These are phyloP conservation scores for Pluvianellus socialis DNA, from an alignment of 2,113 vertebrate genomes.

Conservation along the genomic window DNA sequence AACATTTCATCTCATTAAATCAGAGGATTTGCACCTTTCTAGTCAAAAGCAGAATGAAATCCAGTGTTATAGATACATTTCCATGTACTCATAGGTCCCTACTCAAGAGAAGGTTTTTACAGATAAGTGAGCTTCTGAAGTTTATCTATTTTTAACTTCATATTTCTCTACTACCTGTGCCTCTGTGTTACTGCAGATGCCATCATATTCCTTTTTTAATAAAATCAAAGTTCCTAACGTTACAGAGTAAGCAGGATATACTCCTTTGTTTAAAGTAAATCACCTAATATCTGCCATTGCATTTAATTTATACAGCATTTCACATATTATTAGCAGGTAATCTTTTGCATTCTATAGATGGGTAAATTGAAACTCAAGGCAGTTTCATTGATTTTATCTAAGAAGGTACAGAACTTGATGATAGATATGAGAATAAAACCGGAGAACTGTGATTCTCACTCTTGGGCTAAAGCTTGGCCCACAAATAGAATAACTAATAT, in stretches of 20 bases:
- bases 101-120: background rate
- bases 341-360: background rate
- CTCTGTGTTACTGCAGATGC: background rate
- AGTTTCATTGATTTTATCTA: background rate
- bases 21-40: background rate
- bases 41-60: background rate
- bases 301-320: background rate
- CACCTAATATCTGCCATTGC: background rate
- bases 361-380: background rate
- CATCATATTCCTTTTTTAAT: background rate
- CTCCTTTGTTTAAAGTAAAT: background rate
- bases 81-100: background rate
- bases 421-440: slow-evolving; percentile 6
- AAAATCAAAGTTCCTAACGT: background rate
- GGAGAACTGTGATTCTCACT: background rate
- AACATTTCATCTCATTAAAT: background rate
- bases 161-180: background rate
- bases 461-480: background rate
- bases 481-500: background rate
- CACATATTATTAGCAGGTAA: background rate
- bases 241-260: background rate
- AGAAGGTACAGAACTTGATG: background rate
- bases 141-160: background rate
- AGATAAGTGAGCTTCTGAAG: background rate
- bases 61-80: background rate